Evolutionary conservation across 2,888 invertebrate species (phyloP).

Genomic region (Eupithecia dodoneata): DNA sequence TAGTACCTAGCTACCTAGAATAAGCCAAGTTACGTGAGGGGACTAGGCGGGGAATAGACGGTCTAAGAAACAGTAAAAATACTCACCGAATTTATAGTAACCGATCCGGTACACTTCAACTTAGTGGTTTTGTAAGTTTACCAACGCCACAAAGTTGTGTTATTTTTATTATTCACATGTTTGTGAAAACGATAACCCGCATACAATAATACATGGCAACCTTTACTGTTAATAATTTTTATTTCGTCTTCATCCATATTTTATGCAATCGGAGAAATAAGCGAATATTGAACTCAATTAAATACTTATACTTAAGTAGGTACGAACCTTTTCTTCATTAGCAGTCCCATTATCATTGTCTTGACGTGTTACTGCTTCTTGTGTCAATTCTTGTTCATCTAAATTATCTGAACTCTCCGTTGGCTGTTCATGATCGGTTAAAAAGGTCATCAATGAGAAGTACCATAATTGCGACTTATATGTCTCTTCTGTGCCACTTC

Average conservation of each 20-base stretch:
- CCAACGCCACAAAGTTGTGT: neutral
- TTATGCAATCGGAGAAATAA: too few relatives aligned
- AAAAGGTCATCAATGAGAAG: conserved; percentile 30
- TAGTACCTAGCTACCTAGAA: conserved; percentile 22
- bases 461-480: conserved; percentile 26
- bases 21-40: conserved; percentile 15
- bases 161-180: conserved; percentile 22
- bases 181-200: conserved; percentile 13
- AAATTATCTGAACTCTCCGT: conserved; percentile 16
- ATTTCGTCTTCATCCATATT: too few relatives aligned
- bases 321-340: conserved; percentile 16
- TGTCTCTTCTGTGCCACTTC: conserved; percentile 15
- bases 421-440: conserved; percentile 29
- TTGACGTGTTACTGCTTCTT: conserved; percentile 7
- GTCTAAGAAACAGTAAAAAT: neutral
- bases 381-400: conserved; percentile 13
- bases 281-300: too few relatives aligned
- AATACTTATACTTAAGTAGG: conserved; percentile 11
- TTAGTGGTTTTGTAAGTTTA: neutral
- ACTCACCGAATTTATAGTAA: conserved; percentile 25
- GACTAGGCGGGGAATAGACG: too few relatives aligned
- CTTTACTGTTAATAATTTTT: too few relatives aligned
- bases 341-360: conserved; percentile 13
- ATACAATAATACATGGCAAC: too few relatives aligned
- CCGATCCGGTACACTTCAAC: conserved; percentile 23